Conservation (phyloP, 2,888 invertebrate genomes). For the Yponomeuta sedellus region DNA sequence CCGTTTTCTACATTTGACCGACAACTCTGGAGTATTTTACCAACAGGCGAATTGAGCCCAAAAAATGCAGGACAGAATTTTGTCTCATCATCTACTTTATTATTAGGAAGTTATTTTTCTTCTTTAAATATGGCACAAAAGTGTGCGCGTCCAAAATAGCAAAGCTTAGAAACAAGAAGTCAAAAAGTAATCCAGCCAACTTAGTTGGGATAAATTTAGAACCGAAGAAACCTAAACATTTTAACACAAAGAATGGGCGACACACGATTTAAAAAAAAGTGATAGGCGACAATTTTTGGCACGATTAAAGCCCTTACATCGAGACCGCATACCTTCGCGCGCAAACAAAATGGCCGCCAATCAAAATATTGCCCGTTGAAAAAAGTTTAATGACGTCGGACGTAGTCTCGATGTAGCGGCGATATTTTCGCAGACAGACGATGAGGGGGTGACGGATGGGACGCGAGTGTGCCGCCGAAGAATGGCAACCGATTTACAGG, state of each 20-base stretch:
- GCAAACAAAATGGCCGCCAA: slow-evolving; percentile 14
- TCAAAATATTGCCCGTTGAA: background rate
- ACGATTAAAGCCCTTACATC: slow-evolving; percentile 52
- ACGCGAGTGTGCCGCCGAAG: slow-evolving; percentile 8
- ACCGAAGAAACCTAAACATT: slow-evolving; percentile 32
- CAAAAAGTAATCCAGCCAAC: slow-evolving; percentile 62
- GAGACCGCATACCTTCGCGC: slow-evolving; percentile 24
- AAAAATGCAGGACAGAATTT: slow-evolving; percentile 28
- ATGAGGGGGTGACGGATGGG: slow-evolving; percentile 2
- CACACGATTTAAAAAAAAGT: slow-evolving; percentile 39
- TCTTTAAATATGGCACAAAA: slow-evolving; percentile 39
- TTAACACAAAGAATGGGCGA: slow-evolving; percentile 37
- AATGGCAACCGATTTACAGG: slow-evolving; percentile 79
- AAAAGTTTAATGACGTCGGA: slow-evolving; percentile 7
- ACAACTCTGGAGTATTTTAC: slow-evolving; percentile 36
- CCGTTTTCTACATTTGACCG: slow-evolving; percentile 23
- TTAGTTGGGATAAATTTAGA: slow-evolving; percentile 65
- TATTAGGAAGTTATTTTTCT: background rate
- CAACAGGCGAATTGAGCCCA: slow-evolving; percentile 38
- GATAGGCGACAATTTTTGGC: slow-evolving; percentile 38
- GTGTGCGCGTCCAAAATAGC: slow-evolving; percentile 41
- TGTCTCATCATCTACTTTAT: slow-evolving; percentile 11
- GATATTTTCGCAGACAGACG: slow-evolving; percentile 7
- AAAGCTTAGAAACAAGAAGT: slow-evolving; percentile 25
- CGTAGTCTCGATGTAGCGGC: slow-evolving; percentile 7